Conservation (phyloP, 1,140 invertebrate genomes). For the Formica exsecta region DNA sequence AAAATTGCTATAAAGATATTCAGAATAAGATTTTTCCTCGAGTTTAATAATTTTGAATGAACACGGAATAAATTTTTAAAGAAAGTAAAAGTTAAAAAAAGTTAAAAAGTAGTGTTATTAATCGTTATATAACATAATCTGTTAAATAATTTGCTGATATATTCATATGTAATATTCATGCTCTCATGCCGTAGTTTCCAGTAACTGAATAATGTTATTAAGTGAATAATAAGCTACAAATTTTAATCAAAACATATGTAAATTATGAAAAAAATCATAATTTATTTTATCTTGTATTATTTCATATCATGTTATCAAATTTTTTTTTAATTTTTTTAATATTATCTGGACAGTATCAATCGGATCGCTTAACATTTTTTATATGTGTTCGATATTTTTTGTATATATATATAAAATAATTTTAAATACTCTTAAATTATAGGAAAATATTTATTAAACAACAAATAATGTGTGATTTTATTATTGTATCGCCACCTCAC, state of each 20-base stretch:
- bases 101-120: too few species aligned
- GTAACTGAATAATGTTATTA: background rate
- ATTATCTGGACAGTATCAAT: background rate
- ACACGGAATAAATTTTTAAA: background rate
- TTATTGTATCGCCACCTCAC: background rate
- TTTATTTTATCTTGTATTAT: slow-evolving; percentile 7
- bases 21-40: background rate
- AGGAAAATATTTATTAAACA: background rate
- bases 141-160: background rate
- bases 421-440: background rate
- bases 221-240: background rate
- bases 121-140: background rate
- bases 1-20: background rate
- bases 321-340: background rate
- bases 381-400: background rate
- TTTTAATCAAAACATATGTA: background rate
- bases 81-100: background rate
- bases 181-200: background rate
- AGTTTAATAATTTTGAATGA: background rate
- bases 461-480: background rate
- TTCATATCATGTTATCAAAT: background rate
- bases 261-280: background rate
- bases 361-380: background rate
- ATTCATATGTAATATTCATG: background rate
- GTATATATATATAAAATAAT: background rate